A percentile compares a stretch with the other conserved stretches of the same genome.
Evolutionary conservation across 2,113 vertebrate species (phyloP).

Genomic region (Cynoglossus semilaevis): DNA sequence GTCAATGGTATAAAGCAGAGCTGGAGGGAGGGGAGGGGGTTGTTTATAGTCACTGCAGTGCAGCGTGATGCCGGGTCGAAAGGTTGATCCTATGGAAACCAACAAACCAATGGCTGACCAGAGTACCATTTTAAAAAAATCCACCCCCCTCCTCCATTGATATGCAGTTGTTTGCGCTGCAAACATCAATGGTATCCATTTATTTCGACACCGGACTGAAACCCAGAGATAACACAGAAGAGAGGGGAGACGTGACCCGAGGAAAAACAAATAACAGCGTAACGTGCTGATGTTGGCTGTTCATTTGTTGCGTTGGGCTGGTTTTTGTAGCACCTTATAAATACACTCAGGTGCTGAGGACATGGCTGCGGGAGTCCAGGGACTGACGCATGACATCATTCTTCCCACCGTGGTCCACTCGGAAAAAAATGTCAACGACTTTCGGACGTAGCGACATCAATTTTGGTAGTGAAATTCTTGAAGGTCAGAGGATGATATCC

Average conservation of each 20-base stretch:
- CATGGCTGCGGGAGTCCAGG: neutral
- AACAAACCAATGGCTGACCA: slow-evolving; percentile 29
- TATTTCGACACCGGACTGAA: slow-evolving; percentile 1
- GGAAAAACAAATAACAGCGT: slow-evolving; percentile 3
- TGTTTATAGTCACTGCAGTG: slow-evolving; percentile 35
- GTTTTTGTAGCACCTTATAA: neutral
- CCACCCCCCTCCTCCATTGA: neutral
- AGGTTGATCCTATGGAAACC: slow-evolving; percentile 64
- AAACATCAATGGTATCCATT: slow-evolving; percentile 11
- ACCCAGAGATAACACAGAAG: slow-evolving; percentile 1
- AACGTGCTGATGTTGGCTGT: neutral
- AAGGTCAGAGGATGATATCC: too few relatives aligned
- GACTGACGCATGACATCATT: neutral
- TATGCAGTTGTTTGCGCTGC: slow-evolving; percentile 28
- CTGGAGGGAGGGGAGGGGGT: slow-evolving; percentile 14
- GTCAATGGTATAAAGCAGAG: slow-evolving; percentile 38
- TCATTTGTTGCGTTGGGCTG: slow-evolving; percentile 4
- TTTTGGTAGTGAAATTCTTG: too few relatives aligned
- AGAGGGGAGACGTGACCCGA: neutral
- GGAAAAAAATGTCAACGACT: too few relatives aligned
- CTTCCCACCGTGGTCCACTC: neutral
- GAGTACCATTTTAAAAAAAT: slow-evolving; percentile 3
- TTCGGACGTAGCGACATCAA: too few relatives aligned
- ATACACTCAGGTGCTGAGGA: neutral
- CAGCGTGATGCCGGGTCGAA: slow-evolving; percentile 34